Conservation (phyloP, 2,888 invertebrate species). For the Ectemnius cavifrons region DNA sequence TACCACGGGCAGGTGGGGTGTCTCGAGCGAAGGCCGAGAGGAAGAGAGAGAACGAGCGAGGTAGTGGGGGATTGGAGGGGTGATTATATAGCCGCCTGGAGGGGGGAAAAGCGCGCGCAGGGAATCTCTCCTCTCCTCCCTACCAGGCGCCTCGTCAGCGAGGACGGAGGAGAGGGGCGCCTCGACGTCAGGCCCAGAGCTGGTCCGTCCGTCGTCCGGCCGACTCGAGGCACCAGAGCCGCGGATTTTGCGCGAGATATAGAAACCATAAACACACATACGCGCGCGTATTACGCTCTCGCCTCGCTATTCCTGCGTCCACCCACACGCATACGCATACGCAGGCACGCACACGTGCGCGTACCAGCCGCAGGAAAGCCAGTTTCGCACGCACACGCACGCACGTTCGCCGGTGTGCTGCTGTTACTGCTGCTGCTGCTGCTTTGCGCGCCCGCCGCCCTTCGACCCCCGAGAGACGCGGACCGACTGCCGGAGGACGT, state of each 20-base stretch:
- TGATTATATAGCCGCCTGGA: constrained; percentile 8
- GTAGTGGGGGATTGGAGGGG: neutral
- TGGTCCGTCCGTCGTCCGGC: constrained; percentile 77
- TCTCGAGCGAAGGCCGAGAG: neutral
- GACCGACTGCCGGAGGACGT: constrained; percentile 1
- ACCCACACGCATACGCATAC: constrained; percentile 16
- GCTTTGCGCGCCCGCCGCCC: constrained; percentile 19
- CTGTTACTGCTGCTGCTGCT: too few relatives aligned
- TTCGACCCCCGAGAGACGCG: too few relatives aligned
- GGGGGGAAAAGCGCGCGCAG: constrained; percentile 56
- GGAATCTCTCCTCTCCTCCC: constrained; percentile 54
- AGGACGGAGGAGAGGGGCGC: constrained; percentile 60
- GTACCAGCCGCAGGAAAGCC: constrained; percentile 21
- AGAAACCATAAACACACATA: constrained; percentile 49
- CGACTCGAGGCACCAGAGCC: constrained; percentile 74
- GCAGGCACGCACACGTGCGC: constrained; percentile 16
- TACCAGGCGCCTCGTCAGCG: constrained; percentile 43
- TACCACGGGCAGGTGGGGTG: constrained; percentile 3
- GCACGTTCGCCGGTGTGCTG: constrained; percentile 10
- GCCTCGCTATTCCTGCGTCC: neutral
- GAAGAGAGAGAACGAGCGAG: constrained; percentile 1
- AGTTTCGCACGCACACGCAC: constrained; percentile 27
- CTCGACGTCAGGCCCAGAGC: constrained; percentile 74
- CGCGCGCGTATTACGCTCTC: neutral
- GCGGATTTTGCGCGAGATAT: constrained; percentile 71